Base-by-base conservation (phyloP, 2,888 invertebrate species). In the Liodrosophila aerea region DNA sequence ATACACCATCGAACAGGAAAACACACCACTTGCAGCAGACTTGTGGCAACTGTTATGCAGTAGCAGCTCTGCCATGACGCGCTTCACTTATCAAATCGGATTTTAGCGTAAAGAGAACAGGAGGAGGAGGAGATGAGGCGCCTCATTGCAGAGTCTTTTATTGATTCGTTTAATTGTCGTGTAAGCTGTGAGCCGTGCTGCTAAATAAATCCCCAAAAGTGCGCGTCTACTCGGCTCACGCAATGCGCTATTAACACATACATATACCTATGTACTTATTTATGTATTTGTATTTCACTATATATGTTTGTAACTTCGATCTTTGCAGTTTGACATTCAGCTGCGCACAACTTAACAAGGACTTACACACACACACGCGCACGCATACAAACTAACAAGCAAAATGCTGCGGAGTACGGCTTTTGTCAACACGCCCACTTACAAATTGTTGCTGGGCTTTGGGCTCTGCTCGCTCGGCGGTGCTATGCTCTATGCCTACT, bases 391-490 rank as follows among this genome's bases (percentile, higher is more conserved):
- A 56, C 50, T 86, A 59, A 73, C 27, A 27, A 1, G 53, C 50
- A 87, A 59, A 73, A 89, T 89, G 89, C 81, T 89, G 60, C 85
- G 87, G 44, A 85, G 83, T 57, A 76, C 87, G 45, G 69, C 77
- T 4, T 67, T 88, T 18, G 63, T 77, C 41, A 74, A 76, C 46
- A 80, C 83, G 44, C 89, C 90, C 57, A 87, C 89, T 15, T 87
- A 93, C 62, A 93, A 94, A 29, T 82, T 94, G 31, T 90, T 92
- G 39, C 87, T 95, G 13, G 94, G 94, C 9, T 87, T 94, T 49
- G 93, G 94, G 0, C 86, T 94, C 57, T 93, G 94, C 71, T 92
- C 94, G n/a, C 91, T 94, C 12, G 92, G 94, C 63, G 93, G 94
- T 11, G 92, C 94, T 75, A 91, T 95, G 64, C 89, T 94, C 1